Percentiles rank a stretch among this genome's conserved stretches.
phyloP scores from a whole-genome alignment of 2,113 vertebrate genomes.

The Saguinus midas region DNA sequence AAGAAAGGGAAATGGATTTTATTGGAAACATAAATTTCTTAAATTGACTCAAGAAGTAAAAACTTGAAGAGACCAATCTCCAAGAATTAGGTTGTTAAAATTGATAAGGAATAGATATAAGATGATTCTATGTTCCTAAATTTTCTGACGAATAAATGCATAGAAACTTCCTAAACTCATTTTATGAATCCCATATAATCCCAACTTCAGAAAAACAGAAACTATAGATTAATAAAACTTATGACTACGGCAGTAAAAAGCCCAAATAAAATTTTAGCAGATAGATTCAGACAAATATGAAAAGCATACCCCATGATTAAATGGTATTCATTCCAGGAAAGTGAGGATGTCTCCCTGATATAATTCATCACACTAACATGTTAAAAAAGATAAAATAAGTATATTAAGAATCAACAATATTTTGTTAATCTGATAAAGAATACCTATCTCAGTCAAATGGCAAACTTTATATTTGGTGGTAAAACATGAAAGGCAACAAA shows the following conservation, averaged over 20 bases:
- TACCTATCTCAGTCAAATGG: not conserved
- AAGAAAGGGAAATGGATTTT: not conserved
- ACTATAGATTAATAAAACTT: not conserved
- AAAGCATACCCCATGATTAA: not conserved
- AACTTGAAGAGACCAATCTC: not conserved
- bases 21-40: conserved; percentile 27
- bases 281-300: not conserved
- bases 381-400: conserved; percentile 16
- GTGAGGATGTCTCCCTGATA: not conserved
- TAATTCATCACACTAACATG: not conserved
- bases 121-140: not conserved
- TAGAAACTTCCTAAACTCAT: conserved; percentile 3
- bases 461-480: not conserved
- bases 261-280: conserved; percentile 13
- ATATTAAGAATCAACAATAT: not conserved
- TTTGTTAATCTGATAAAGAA: not conserved
- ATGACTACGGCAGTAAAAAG: not conserved
- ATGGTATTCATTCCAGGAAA: not conserved
- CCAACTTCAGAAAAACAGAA: not conserved
- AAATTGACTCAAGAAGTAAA: not conserved
- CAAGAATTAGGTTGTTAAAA: not conserved
- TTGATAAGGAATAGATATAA: conserved; percentile 17
- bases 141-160: not conserved
- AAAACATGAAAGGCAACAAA: not conserved
- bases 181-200: conserved; percentile 4